These are phyloP conservation scores for Laticauda laticaudata DNA, from an alignment of 2,113 vertebrate genomes.

Conservation along the genomic window DNA sequence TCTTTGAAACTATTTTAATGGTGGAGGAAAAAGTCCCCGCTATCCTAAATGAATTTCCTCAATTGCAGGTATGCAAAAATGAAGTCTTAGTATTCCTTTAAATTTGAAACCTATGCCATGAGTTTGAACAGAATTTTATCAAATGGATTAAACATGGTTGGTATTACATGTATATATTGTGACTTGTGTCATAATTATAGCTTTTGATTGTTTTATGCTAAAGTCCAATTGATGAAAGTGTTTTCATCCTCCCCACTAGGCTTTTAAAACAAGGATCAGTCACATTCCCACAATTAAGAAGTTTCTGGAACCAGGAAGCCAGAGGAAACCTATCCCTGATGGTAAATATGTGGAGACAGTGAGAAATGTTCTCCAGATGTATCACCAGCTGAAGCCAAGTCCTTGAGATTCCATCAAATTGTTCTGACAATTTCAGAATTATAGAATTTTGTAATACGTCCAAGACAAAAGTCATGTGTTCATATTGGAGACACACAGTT, in stretches of 20 bases:
- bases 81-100: background rate
- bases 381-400: background rate
- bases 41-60: conserved; percentile 76
- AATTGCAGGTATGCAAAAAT: conserved; percentile 76
- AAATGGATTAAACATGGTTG: background rate
- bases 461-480: rapidly evolving
- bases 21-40: conserved; percentile 79
- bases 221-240: background rate
- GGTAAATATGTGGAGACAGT: conserved; percentile 72
- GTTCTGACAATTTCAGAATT: background rate
- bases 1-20: conserved; percentile 84
- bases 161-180: background rate
- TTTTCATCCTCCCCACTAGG: conserved; percentile 55
- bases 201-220: background rate
- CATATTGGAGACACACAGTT: rapidly evolving
- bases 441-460: background rate
- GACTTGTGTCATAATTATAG: background rate
- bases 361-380: conserved; percentile 64
- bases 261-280: conserved; percentile 79
- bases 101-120: background rate
- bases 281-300: conserved; percentile 70
- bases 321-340: conserved; percentile 79
- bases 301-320: conserved; percentile 83
- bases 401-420: background rate
- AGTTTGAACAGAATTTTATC: background rate